Conservation (phyloP, 2,797 vertebrate species). For the Gallirallus australis region DNA sequence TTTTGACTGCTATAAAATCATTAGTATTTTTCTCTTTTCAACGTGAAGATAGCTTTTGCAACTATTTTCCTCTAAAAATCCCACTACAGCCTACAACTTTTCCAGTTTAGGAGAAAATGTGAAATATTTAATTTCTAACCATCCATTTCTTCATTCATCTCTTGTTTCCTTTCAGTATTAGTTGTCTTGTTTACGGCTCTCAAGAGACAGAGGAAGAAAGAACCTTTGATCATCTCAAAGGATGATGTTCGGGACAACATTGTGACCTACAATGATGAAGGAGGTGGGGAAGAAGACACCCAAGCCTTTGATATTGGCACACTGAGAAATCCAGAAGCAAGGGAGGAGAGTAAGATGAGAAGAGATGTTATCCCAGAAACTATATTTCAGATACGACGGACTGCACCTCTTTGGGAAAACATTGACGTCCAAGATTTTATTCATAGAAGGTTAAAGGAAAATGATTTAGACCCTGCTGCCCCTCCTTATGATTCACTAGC, state of each 20-base stretch:
- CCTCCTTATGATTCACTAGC: conserved; percentile 98
- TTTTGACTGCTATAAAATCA: neutral
- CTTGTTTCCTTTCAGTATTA: conserved; percentile 83
- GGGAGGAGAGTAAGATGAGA: conserved; percentile 91
- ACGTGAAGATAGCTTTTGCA: neutral
- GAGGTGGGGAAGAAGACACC: conserved; percentile 97
- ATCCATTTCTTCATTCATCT: neutral
- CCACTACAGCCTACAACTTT: neutral
- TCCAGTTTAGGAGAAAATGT: neutral
- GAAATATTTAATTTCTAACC: neutral
- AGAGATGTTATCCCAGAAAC: conserved; percentile 96
- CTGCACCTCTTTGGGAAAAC: conserved; percentile 92
- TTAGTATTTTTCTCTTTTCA: neutral
- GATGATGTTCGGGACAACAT: conserved; percentile 98
- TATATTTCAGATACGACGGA: conserved; percentile 91
- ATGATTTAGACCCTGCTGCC: conserved; percentile 91
- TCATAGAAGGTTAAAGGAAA: conserved; percentile 91
- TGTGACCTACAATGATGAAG: conserved; percentile 98
- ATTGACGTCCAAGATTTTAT: conserved; percentile 96
- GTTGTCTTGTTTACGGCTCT: conserved; percentile 94
- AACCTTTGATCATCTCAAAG: conserved; percentile 96
- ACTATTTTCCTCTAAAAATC: neutral
- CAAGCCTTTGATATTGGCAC: conserved; percentile 98
- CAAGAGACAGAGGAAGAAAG: conserved; percentile 95
- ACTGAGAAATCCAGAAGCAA: conserved; percentile 93